These are phyloP conservation scores for Isurus oxyrinchus DNA, from an alignment of 2,113 vertebrate genomes.

Conservation along the genomic window DNA sequence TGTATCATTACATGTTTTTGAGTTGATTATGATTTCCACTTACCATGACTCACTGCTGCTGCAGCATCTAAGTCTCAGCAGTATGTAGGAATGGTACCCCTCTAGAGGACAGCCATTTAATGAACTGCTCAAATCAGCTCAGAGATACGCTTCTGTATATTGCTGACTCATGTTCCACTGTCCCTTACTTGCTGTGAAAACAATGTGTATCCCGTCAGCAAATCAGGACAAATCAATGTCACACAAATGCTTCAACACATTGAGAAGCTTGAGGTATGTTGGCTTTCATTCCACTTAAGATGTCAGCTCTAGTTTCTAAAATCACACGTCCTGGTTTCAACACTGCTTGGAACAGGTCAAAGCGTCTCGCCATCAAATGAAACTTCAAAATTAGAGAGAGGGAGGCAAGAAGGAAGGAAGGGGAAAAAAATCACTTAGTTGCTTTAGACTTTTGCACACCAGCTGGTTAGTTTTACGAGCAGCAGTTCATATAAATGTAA, in stretches of 20 bases:
- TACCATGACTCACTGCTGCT: slow-evolving; percentile 10
- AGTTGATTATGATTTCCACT: slow-evolving; percentile 26
- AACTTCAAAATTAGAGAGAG: background rate
- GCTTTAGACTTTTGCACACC: background rate
- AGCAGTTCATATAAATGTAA: background rate
- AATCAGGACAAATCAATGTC: background rate
- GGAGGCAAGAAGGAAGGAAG: background rate
- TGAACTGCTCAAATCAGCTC: slow-evolving; percentile 29
- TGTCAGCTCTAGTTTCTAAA: background rate
- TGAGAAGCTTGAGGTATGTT: background rate
- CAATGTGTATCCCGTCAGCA: background rate
- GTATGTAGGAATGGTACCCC: background rate
- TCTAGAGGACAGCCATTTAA: background rate
- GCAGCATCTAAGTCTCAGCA: slow-evolving; percentile 9
- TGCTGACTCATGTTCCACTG: background rate
- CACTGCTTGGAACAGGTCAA: background rate
- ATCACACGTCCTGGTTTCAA: background rate
- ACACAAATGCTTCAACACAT: background rate
- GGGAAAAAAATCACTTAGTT: background rate
- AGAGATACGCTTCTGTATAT: background rate
- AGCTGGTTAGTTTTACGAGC: background rate
- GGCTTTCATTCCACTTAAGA: background rate
- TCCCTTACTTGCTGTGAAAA: background rate
- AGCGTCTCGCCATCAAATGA: background rate
- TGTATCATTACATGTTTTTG: slow-evolving; percentile 17